Conservation (phyloP, 2,113 vertebrate genomes). For the Rhabdornis inornatus region DNA sequence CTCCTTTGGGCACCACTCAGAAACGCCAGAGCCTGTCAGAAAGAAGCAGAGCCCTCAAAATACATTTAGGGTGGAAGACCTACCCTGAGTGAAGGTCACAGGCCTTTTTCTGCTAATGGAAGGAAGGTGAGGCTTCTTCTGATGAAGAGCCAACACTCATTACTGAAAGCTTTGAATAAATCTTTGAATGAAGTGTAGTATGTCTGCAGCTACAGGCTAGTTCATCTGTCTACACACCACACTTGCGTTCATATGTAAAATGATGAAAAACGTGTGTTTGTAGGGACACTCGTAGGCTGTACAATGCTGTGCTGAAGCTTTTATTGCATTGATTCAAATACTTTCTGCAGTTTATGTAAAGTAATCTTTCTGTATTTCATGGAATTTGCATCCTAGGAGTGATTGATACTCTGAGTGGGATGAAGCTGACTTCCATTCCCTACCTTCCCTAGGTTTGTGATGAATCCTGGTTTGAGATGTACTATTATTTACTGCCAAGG, state of each 20-base stretch:
- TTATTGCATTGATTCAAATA: constrained; percentile 51
- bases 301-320: constrained; percentile 35
- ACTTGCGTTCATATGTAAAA: neutral
- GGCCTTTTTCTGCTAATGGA: neutral
- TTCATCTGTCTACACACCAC: neutral
- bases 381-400: constrained; percentile 68
- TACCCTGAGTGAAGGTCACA: neutral
- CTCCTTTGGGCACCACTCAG: neutral
- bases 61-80: neutral
- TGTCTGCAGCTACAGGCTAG: neutral
- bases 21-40: neutral
- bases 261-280: neutral
- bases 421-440: constrained; percentile 51
- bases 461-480: constrained; percentile 45
- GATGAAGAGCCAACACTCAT: neutral
- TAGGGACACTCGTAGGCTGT: constrained; percentile 12
- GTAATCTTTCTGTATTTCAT: constrained; percentile 39
- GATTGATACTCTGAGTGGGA: constrained; percentile 51
- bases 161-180: neutral
- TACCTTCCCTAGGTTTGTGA: neutral
- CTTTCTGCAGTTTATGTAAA: constrained; percentile 52
- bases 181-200: neutral
- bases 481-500: constrained; percentile 67
- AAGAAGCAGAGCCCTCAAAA: neutral
- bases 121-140: neutral